Evolutionary conservation across 2,113 vertebrate species (phyloP).

Genomic region (Erpornis zantholeuca): DNA sequence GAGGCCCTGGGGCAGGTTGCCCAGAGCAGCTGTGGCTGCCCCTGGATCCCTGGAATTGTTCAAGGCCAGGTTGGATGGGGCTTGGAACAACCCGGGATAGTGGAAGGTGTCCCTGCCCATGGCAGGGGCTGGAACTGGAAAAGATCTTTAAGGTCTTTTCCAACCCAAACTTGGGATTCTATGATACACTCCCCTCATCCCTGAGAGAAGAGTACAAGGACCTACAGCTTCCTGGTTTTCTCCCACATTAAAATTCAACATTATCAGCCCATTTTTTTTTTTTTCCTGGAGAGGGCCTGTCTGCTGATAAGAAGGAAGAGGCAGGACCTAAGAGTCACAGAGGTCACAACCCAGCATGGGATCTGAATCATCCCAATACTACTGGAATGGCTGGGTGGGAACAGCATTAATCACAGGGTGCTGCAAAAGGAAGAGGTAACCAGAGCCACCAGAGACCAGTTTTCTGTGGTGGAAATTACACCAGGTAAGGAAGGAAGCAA

Average conservation of each 20-base stretch:
- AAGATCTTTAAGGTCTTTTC: not conserved
- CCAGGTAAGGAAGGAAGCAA: not conserved
- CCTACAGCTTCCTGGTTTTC: not conserved
- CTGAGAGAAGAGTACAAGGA: not conserved
- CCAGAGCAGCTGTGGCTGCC: not conserved
- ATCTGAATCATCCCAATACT: not conserved
- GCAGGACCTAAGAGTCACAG: not conserved
- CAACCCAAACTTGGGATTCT: not conserved
- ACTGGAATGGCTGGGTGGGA: not conserved
- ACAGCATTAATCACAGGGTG: not conserved
- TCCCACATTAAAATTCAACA: not conserved
- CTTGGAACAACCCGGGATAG: not conserved
- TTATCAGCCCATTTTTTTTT: not conserved
- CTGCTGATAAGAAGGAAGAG: not conserved
- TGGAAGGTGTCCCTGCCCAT: not conserved
- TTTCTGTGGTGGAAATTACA: not conserved
- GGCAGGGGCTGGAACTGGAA: not conserved
- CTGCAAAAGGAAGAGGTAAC: not conserved
- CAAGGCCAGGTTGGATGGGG: fast-evolving
- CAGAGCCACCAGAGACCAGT: not conserved
- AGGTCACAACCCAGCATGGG: not conserved
- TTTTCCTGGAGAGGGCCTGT: not conserved
- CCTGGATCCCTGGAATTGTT: not conserved
- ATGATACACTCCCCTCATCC: not conserved
- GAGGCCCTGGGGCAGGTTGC: not conserved